Evolutionary conservation across 2,797 vertebrate genomes (phyloP).

Genomic region (Linurgus olivaceus): DNA sequence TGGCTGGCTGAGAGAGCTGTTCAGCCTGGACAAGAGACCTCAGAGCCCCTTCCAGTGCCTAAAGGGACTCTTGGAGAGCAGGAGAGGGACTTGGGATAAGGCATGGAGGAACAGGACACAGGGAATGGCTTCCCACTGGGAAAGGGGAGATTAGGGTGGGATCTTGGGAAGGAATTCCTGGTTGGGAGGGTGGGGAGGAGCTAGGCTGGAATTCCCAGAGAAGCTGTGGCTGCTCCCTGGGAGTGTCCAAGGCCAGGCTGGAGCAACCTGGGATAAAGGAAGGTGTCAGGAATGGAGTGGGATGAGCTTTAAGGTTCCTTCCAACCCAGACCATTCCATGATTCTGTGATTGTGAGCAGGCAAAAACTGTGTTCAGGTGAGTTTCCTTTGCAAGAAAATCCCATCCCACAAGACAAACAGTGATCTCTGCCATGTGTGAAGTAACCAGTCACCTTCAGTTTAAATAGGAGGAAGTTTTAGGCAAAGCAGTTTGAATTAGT

Average conservation of each 20-base stretch:
- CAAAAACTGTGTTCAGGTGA: neutral
- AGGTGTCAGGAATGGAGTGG: neutral
- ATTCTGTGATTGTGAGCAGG: neutral
- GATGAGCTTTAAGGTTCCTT: neutral
- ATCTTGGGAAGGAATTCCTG: neutral
- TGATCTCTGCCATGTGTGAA: neutral
- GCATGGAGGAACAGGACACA: neutral
- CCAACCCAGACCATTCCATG: neutral
- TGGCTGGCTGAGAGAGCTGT: neutral
- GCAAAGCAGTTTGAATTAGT: neutral
- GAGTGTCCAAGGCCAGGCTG: neutral
- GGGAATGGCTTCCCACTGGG: neutral
- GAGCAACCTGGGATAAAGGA: accelerated
- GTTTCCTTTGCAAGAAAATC: neutral
- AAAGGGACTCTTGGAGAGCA: neutral
- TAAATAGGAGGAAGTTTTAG: neutral
- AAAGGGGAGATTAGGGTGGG: neutral
- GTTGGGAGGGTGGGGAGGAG: accelerated
- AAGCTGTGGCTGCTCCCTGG: neutral
- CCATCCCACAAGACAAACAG: neutral
- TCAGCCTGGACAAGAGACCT: neutral
- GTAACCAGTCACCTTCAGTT: neutral
- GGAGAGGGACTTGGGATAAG: neutral
- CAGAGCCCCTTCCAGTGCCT: neutral
- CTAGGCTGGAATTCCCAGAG: neutral